Base-by-base conservation (phyloP, 2,113 vertebrate genomes). In the Strigops habroptila region DNA sequence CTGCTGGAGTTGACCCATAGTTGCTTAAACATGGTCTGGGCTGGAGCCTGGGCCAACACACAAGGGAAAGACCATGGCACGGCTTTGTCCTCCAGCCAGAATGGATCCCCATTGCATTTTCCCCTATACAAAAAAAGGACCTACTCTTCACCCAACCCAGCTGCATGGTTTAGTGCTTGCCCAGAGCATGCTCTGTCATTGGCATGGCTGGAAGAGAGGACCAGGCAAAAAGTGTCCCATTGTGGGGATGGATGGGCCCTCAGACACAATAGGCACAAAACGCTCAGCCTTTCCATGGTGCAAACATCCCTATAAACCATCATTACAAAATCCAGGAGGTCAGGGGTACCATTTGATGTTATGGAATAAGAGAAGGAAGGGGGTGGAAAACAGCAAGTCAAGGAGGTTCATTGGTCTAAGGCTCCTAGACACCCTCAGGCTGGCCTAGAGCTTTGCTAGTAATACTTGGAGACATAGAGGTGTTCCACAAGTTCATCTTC, bases 381-480 rank as follows among this genome's bases (percentile, higher is more conserved):
- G 19, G 7, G 23, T 57, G 15, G 31, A 82, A 83, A 65, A 27
- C 4, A 62, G 21, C 24, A 78, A 53, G 9, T 25, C 33, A 39
- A 49, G 64, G 16, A 55, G 3, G 41, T 53, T 60, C 16, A 4
- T 24, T 12, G 6, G 7, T 69, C 28, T 31, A 64, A 90, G 60
- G 27, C 15, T 77, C 31, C 53, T 31, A n/a, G 33, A 51, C 19
- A 68, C 13, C 24, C 8, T 46, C 0, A 0, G 28, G 13, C 7
- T 77, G 22, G 12, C 16, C 22, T 81, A 16, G 5, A 63, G 12
- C 33, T 68, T 77, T 82, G 24, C 60, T 62, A 51, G 14, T 19
- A 82, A 43, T n/a, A 43, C 18, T 10, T 39, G 55, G 30, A 43
- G 49, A 52, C 16, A 27, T 30, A 46, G 30, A 73, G 14, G 25